phyloP scores from a whole-genome alignment of 2,797 vertebrate species.

The Bucorvus abyssinicus region DNA sequence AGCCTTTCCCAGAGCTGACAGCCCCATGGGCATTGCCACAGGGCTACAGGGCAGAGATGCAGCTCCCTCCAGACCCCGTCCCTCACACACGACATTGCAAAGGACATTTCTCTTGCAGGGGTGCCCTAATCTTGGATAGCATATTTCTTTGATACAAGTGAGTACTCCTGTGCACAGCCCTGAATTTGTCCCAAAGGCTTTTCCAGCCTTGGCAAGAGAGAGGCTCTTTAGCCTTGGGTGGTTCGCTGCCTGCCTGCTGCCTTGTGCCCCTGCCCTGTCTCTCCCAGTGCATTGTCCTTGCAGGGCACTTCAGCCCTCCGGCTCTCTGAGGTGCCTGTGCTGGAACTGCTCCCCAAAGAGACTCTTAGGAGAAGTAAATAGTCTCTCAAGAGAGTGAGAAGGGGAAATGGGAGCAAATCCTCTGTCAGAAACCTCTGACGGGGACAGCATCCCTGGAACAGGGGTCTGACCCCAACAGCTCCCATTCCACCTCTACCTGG shows the following conservation, averaged over 20 bases:
- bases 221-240: neutral
- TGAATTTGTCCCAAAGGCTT: neutral
- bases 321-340: neutral
- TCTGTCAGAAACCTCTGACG: neutral
- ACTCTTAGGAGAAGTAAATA: neutral
- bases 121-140: neutral
- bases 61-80: neutral
- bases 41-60: neutral
- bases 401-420: neutral
- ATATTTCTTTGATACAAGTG: neutral
- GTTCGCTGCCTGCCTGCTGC: neutral
- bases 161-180: neutral
- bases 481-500: neutral
- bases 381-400: neutral
- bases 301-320: neutral
- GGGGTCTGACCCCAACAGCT: neutral
- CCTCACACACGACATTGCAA: neutral
- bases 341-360: neutral
- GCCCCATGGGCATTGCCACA: rapidly evolving
- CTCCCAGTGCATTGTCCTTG: rapidly evolving
- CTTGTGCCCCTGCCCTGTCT: neutral
- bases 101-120: neutral
- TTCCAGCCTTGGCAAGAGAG: neutral
- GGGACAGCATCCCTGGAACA: neutral
- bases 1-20: neutral